A percentile compares a stretch with the other conserved stretches of the same genome.
These are phyloP conservation scores for Lordiphosa andalusiaca DNA, from an alignment of 2,888 invertebrate genomes.

Conservation along the genomic window DNA sequence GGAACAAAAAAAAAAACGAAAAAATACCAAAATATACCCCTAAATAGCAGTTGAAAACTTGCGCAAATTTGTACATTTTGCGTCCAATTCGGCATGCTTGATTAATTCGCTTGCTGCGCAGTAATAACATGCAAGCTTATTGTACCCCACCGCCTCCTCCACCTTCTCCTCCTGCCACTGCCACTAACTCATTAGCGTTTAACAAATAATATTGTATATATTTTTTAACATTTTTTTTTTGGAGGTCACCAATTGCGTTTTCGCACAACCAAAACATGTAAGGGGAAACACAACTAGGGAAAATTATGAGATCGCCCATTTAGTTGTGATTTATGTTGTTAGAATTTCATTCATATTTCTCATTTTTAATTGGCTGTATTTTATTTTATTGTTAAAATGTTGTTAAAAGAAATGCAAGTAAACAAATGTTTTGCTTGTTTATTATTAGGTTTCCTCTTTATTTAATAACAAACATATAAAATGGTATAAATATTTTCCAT, in stretches of 20 bases:
- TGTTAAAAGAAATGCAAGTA: slow-evolving; percentile 1
- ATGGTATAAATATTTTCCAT: slow-evolving; percentile 1
- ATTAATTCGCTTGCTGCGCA: slow-evolving; percentile 69
- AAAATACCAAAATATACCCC: background rate
- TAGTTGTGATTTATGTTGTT: slow-evolving; percentile 57
- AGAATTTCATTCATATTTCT: slow-evolving; percentile 68
- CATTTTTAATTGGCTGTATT: slow-evolving; percentile 17
- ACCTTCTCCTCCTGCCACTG: background rate
- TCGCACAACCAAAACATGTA: slow-evolving; percentile 6
- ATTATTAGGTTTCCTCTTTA: slow-evolving; percentile 4
- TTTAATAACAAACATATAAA: background rate
- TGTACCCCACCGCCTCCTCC: slow-evolving; percentile 5
- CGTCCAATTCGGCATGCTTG: slow-evolving; percentile 53
- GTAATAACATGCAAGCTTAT: slow-evolving; percentile 48
- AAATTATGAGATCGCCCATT: background rate
- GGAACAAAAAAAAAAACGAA: background rate
- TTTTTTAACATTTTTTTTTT: slow-evolving; percentile 50
- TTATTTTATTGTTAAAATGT: slow-evolving; percentile 21
- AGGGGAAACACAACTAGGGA: slow-evolving; percentile 6
- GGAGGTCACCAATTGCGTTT: slow-evolving; percentile 65
- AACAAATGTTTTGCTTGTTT: slow-evolving; percentile 5
- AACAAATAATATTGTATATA: slow-evolving; percentile 49
- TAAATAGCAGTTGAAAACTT: slow-evolving; percentile 35
- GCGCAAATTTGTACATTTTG: slow-evolving; percentile 32
- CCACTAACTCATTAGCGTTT: slow-evolving; percentile 57